Conservation (phyloP, 1,140 invertebrate species). For the Drosophila watanabei region DNA sequence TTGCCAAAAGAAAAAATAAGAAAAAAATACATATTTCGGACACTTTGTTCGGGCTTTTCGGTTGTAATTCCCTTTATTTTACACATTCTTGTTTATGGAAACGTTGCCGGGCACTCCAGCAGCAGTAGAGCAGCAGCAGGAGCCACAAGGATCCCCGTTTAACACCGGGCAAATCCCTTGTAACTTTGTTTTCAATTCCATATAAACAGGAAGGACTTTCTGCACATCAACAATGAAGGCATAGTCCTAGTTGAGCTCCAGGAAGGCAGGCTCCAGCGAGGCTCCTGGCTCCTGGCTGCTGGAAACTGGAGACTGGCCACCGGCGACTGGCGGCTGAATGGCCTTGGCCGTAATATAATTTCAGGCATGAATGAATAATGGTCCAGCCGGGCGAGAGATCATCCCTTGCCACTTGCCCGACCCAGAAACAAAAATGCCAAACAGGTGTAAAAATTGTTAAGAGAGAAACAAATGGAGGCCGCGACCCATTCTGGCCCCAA, state of each 20-base stretch:
- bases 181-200: conserved; percentile 27
- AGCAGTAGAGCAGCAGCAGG: background rate
- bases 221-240: conserved; percentile 24
- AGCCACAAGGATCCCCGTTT: background rate
- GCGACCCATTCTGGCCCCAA: background rate
- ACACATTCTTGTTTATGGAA: conserved; percentile 19
- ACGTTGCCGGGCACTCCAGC: conserved; percentile 2
- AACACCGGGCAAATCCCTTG: conserved; percentile 15
- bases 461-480: conserved; percentile 43
- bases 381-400: conserved; percentile 26
- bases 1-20: background rate
- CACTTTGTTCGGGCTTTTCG: conserved; percentile 9
- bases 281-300: background rate
- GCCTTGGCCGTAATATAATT: conserved; percentile 39
- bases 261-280: background rate
- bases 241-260: conserved; percentile 21
- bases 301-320: background rate
- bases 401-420: conserved; percentile 41
- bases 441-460: conserved; percentile 57
- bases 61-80: conserved; percentile 19
- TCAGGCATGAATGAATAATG: conserved; percentile 39
- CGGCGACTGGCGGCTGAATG: conserved; percentile 8
- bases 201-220: conserved; percentile 32
- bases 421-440: conserved; percentile 35
- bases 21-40: conserved; percentile 7